phyloP scores from a whole-genome alignment of 2,113 vertebrate genomes.

The Sminthopsis crassicaudata region DNA sequence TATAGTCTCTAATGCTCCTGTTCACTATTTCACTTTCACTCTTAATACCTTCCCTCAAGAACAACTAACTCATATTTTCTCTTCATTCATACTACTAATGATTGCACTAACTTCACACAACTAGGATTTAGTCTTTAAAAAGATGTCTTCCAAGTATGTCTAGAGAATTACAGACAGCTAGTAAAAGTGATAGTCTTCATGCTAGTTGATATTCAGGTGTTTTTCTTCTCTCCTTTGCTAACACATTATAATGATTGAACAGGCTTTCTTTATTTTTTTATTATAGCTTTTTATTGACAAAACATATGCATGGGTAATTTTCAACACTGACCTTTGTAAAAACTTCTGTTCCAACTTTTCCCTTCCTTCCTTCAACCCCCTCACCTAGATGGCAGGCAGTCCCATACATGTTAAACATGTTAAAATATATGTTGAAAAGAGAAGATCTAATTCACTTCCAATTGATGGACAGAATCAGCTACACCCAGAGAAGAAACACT shows the following conservation, averaged over 20 bases:
- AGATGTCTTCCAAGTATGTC: not conserved
- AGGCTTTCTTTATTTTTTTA: no score
- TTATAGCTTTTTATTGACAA: no score
- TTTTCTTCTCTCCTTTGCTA: not conserved
- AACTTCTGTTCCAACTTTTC: no score
- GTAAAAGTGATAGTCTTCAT: not conserved
- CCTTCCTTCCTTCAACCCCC: no score
- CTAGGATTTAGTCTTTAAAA: not conserved
- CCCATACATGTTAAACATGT: no score
- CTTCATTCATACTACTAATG: not conserved
- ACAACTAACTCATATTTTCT: not conserved
- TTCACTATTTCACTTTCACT: not conserved
- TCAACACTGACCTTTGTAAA: no score
- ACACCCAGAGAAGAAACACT: no score
- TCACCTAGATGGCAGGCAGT: no score
- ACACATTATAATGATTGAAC: not conserved
- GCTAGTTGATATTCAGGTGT: not conserved
- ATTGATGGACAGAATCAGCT: no score
- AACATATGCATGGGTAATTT: no score
- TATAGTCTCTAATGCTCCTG: not conserved
- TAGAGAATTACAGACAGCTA: not conserved
- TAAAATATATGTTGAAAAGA: no score
- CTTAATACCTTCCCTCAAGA: not conserved
- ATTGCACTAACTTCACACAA: not conserved
- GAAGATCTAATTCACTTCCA: no score